phyloP scores from a whole-genome alignment of 1,140 invertebrate genomes.

The Epicauta chinensis region DNA sequence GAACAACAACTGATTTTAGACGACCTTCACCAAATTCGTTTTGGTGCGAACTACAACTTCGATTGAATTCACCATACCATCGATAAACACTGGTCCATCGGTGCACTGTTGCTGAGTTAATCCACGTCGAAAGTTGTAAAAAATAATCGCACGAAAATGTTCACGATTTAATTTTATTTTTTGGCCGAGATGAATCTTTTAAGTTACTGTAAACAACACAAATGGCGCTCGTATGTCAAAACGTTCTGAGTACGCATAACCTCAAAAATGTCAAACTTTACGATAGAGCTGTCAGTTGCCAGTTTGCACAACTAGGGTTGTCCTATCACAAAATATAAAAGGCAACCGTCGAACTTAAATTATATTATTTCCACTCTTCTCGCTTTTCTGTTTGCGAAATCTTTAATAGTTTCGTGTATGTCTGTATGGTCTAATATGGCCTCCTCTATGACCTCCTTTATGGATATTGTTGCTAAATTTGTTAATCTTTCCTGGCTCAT shows the following conservation, averaged over 20 bases:
- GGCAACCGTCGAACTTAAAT: too few species aligned
- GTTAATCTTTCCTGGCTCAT: too few species aligned
- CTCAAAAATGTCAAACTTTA: conserved; percentile 14
- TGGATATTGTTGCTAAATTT: too few species aligned
- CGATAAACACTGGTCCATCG: conserved; percentile 6
- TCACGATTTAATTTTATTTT: conserved; percentile 2
- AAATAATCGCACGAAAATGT: too few species aligned
- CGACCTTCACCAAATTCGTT: conserved; percentile 21
- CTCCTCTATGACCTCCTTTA: too few species aligned
- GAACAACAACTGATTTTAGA: conserved; percentile 21
- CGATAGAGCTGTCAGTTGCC: background rate
- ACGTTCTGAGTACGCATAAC: conserved; percentile 5
- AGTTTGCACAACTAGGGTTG: conserved; percentile 4
- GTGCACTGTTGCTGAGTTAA: too few species aligned
- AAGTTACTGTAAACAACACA: conserved; percentile 3
- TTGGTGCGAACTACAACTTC: conserved; percentile 17
- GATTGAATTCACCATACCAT: conserved; percentile 21
- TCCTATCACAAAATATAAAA: too few species aligned
- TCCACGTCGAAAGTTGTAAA: too few species aligned
- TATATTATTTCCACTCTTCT: too few species aligned
- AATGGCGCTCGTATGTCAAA: conserved; percentile 4
- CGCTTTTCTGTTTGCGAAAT: too few species aligned
- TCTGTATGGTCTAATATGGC: too few species aligned
- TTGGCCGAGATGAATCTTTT: background rate
- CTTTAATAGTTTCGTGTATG: too few species aligned